Conservation (phyloP, 2,113 vertebrate genomes). For the Malaclemys terrapin region DNA sequence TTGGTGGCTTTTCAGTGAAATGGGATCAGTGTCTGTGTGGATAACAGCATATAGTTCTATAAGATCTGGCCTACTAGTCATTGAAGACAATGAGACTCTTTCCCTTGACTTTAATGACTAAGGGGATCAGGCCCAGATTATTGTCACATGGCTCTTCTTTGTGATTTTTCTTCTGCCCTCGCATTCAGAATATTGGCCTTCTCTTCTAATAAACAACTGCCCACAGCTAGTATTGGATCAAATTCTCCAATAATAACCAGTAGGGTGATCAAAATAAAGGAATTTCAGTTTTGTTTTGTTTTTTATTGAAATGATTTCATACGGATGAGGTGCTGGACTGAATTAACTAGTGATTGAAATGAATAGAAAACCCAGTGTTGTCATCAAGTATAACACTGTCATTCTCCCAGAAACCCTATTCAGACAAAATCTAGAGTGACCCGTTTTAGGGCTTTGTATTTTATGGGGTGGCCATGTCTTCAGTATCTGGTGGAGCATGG, state of each 20-base stretch:
- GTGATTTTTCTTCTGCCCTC: neutral
- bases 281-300: neutral
- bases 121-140: neutral
- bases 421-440: too few relatives aligned
- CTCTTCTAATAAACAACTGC: neutral
- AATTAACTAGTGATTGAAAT: neutral
- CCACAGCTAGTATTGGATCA: neutral
- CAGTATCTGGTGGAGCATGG: neutral
- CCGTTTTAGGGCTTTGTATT: neutral
- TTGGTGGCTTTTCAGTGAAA: neutral
- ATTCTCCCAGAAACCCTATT: too few relatives aligned
- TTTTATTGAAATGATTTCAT: neutral
- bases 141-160: neutral
- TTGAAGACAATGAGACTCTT: neutral
- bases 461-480: neutral
- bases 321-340: neutral
- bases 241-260: neutral
- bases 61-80: neutral
- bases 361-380: fast-evolving
- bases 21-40: neutral
- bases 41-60: neutral
- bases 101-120: neutral
- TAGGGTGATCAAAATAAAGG: neutral
- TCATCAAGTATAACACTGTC: too few relatives aligned
- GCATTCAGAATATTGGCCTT: neutral